A percentile compares a stretch with the other conserved stretches of the same genome.
Conservation (phyloP, 2,888 invertebrate species). For the Coelopa pilipes region DNA sequence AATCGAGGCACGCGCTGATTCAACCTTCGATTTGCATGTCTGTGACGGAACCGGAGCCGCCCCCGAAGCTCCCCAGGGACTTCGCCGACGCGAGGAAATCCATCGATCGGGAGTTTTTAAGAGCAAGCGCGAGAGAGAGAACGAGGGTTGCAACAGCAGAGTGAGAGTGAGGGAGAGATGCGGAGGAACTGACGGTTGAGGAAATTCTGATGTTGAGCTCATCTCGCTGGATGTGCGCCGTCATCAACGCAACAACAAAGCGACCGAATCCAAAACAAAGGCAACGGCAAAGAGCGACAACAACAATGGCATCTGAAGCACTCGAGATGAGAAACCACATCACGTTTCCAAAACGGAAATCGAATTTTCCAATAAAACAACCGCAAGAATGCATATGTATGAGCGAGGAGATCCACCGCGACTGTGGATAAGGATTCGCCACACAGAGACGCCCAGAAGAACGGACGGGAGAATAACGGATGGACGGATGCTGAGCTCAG, state of each 20-base stretch:
- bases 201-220: constrained; percentile 8
- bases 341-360: constrained; percentile 48
- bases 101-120: no score
- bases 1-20: no score
- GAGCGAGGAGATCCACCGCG: not conserved
- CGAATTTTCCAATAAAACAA: constrained; percentile 49
- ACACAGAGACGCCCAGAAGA: no score
- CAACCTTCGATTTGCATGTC: no score
- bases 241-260: constrained; percentile 10
- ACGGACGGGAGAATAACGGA: no score
- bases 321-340: constrained; percentile 39
- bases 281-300: not conserved
- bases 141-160: not conserved
- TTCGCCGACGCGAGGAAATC: no score
- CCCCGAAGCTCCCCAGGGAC: no score
- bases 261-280: not conserved
- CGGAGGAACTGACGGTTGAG: not conserved
- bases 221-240: constrained; percentile 15
- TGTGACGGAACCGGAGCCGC: no score
- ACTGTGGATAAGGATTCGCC: no score
- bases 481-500: no score
- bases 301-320: not conserved
- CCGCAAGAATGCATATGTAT: constrained; percentile 17
- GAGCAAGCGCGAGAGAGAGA: no score
- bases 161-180: not conserved